Evolutionary conservation across 2,888 invertebrate species (phyloP).

Genomic region (Mechanitis messenoides): DNA sequence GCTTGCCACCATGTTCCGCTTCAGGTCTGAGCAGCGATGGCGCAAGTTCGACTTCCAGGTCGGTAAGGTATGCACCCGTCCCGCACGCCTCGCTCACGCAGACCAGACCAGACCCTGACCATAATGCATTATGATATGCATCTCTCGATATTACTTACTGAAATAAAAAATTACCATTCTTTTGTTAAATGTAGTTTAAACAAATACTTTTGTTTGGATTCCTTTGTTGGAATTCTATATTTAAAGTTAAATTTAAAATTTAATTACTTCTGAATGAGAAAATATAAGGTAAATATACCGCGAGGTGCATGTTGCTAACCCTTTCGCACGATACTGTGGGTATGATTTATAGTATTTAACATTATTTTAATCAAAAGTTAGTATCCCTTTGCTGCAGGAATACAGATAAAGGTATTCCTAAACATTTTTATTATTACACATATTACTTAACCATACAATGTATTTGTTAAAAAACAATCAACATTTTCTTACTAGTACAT

Average conservation of each 20-base stretch:
- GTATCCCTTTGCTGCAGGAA: neutral
- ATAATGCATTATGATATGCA: slow-evolving; percentile 39
- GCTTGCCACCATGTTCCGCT: slow-evolving; percentile 94
- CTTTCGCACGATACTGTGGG: slow-evolving; percentile 47
- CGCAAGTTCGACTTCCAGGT: slow-evolving; percentile 95
- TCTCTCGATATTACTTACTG: slow-evolving; percentile 27
- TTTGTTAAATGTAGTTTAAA: no score
- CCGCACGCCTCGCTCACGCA: slow-evolving; percentile 53
- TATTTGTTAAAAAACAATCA: neutral
- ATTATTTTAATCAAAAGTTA: neutral
- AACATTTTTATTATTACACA: neutral
- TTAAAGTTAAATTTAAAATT: neutral
- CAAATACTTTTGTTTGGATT: no score
- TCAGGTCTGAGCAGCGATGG: slow-evolving; percentile 97
- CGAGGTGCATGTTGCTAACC: slow-evolving; percentile 38
- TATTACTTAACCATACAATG: neutral
- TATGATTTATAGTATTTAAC: slow-evolving; percentile 29
- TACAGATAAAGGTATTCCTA: neutral
- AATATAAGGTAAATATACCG: slow-evolving; percentile 14
- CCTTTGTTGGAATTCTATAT: neutral
- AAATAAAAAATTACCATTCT: no score
- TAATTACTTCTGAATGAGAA: neutral
- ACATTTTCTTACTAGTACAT: no score
- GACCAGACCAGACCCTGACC: slow-evolving; percentile 45
- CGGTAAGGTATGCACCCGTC: slow-evolving; percentile 81